Evolutionary conservation across 2,888 invertebrate genomes (phyloP).

Genomic region (Congeria kusceri): DNA sequence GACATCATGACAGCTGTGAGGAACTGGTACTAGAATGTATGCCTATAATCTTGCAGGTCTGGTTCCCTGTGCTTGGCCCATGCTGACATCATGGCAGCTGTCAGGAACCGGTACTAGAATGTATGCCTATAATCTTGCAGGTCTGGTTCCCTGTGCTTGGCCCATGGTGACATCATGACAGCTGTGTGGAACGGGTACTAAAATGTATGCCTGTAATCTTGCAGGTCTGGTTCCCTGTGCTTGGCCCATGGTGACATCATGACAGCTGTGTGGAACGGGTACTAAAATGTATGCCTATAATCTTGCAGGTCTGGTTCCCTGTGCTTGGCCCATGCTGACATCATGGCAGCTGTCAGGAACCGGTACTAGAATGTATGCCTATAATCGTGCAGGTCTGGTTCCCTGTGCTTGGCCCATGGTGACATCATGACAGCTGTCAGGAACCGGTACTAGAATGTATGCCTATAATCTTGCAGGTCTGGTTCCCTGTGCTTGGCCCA

Average conservation of each 20-base stretch:
- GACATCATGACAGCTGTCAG: slow-evolving; percentile 75
- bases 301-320: slow-evolving; percentile 42
- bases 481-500: slow-evolving; percentile 72
- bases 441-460: slow-evolving; percentile 78
- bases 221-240: slow-evolving; percentile 50
- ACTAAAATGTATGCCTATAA: slow-evolving; percentile 74
- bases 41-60: background rate
- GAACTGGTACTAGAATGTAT: slow-evolving; percentile 78
- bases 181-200: slow-evolving; percentile 79
- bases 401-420: slow-evolving; percentile 73
- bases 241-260: slow-evolving; percentile 76
- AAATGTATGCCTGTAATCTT: slow-evolving; percentile 51
- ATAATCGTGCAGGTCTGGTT: background rate
- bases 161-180: slow-evolving; percentile 73
- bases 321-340: slow-evolving; percentile 75
- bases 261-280: slow-evolving; percentile 75
- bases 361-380: slow-evolving; percentile 79
- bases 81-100: slow-evolving; percentile 72
- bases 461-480: background rate
- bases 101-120: slow-evolving; percentile 78
- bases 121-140: slow-evolving; percentile 13
- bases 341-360: slow-evolving; percentile 73
- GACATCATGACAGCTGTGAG: slow-evolving; percentile 75
- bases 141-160: slow-evolving; percentile 64
- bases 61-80: slow-evolving; percentile 72